Evolutionary conservation across 2,888 invertebrate species (phyloP).

Genomic region (Idaea aversata): DNA sequence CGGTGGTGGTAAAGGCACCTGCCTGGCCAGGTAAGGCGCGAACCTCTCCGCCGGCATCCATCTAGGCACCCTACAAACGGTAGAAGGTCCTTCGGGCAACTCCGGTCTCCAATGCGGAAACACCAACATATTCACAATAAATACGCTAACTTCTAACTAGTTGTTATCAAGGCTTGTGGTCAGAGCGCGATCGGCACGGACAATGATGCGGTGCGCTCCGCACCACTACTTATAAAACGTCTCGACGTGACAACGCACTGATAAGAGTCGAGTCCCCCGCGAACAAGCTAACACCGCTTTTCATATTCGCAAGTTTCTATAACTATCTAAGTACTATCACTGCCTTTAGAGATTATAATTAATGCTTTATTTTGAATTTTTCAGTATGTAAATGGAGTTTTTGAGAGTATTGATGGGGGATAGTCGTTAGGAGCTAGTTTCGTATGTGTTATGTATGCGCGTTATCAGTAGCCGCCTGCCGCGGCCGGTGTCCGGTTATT

Average conservation of each 20-base stretch:
- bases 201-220: constrained; percentile 60
- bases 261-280: constrained; percentile 74
- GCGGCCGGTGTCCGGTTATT: constrained; percentile 78
- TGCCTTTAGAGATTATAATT: neutral
- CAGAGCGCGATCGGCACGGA: constrained; percentile 59
- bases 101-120: constrained; percentile 72
- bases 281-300: constrained; percentile 44
- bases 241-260: constrained; percentile 65
- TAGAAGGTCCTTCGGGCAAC: constrained; percentile 41
- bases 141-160: neutral
- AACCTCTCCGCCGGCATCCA: constrained; percentile 74
- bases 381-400: neutral
- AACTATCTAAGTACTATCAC: constrained; percentile 9
- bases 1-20: constrained; percentile 50
- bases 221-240: constrained; percentile 74
- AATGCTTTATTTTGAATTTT: constrained; percentile 5
- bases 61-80: constrained; percentile 53
- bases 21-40: constrained; percentile 67
- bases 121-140: constrained; percentile 56
- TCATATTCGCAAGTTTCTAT: constrained; percentile 23
- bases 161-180: constrained; percentile 40
- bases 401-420: constrained; percentile 23
- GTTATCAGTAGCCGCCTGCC: constrained; percentile 74
- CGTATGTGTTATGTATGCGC: constrained; percentile 37
- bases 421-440: constrained; percentile 25